Base-by-base conservation (phyloP, 2,797 vertebrate genomes). In the Microcaecilia unicolor region DNA sequence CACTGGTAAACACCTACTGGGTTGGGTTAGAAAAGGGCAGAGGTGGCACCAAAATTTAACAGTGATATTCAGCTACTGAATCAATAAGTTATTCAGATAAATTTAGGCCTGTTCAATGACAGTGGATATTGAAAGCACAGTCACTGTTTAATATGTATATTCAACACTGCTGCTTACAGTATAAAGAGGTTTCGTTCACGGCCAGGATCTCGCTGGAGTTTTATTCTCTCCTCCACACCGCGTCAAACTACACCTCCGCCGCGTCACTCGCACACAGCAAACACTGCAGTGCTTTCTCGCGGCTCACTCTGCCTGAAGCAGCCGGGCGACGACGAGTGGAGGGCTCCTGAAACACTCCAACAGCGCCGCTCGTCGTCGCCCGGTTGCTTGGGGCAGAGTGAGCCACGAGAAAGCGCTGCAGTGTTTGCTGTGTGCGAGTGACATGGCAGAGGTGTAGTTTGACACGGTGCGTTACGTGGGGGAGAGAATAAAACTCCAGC, bases 171-270 rank as follows among this genome's bases (percentile, higher is more conserved):
- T n/a, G n/a, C n/a, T n/a, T n/a, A n/a, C n/a, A n/a, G n/a, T n/a
- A n/a, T n/a, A n/a, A n/a, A n/a, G n/a, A n/a, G n/a, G n/a, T 84
- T 80, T 81, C 81, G 79, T 80, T 81, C 79, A 76, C 79, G 78
- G 79, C 90, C 82, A 88, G 88, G 88, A 89, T 92, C 91, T 86
- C 84, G 89, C 88, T 91, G 91, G 87, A 88, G 87, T 93, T 93
- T 92, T 93, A 91, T 92, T 90, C 87, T 85, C 86, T 87, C 88
- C 89, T 87, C 91, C 88, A 91, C 92, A 90, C 89, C 92, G 92
- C 93, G 92, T 95, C 92, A 94, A 91, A 93, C 91, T 93, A 93
- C 92, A 97, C 93, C 91, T 94, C 92, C 90, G 90, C 83, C 91
- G 91, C 92, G 92, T 94, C 91, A 93, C 92, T 81, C 74, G 67